Percentiles rank a stretch among this genome's conserved stretches.
Conservation (phyloP, 2,797 vertebrate species). For the Melopsittacus undulatus region DNA sequence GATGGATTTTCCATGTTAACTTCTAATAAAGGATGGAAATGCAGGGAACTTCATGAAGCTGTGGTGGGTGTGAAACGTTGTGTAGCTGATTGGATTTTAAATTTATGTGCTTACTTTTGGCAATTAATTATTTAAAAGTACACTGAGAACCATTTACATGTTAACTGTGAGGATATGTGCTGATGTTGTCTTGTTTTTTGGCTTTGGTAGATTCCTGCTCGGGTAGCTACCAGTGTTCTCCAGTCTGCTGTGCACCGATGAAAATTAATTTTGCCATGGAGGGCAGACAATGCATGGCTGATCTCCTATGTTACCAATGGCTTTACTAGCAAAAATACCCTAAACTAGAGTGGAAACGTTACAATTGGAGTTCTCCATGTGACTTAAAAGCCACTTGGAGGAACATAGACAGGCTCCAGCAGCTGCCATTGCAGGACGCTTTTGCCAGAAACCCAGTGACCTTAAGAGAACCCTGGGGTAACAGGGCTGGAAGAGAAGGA, state of each 20-base stretch:
- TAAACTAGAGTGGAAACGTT: constrained; percentile 73
- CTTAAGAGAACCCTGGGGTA: constrained; percentile 68
- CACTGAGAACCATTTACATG: neutral
- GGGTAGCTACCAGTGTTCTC: constrained; percentile 89
- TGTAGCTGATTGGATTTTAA: neutral
- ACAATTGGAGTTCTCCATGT: constrained; percentile 78
- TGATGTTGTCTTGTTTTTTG: constrained; percentile 78
- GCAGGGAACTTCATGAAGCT: neutral
- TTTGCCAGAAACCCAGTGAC: constrained; percentile 68
- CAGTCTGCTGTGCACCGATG: constrained; percentile 93
- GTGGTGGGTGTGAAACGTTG: neutral
- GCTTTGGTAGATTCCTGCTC: constrained; percentile 89
- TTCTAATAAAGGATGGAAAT: constrained; percentile 18
- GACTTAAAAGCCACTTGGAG: constrained; percentile 75
- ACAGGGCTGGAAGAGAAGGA: constrained; percentile 72
- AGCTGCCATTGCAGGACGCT: constrained; percentile 73
- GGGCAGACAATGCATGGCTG: constrained; percentile 85
- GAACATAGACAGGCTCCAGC: constrained; percentile 75
- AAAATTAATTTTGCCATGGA: constrained; percentile 80
- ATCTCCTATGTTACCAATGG: constrained; percentile 81
- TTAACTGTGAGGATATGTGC: neutral
- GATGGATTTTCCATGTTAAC: constrained; percentile 13
- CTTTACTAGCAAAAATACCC: constrained; percentile 80
- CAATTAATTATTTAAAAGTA: neutral
- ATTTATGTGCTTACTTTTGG: neutral